phyloP scores from a whole-genome alignment of 2,888 invertebrate genomes.

The Amphipoea oculea region DNA sequence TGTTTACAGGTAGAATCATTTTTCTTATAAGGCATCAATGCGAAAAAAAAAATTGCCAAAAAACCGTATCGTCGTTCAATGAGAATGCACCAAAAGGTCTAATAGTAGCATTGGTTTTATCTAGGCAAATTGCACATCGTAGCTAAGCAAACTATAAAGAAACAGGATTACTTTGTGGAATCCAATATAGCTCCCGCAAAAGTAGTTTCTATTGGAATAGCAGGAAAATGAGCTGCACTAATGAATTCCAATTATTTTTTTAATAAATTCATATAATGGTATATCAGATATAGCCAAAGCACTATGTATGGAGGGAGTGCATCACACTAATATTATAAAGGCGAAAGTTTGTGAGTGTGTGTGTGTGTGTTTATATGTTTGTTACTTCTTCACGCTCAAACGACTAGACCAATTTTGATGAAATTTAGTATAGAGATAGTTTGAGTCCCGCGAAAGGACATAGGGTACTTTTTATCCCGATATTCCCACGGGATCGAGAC shows the following conservation, averaged over 20 bases:
- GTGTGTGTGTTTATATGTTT: no score
- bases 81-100: conserved; percentile 2
- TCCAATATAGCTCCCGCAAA: neutral
- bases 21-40: neutral
- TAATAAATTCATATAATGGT: conserved; percentile 6
- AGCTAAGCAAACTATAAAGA: conserved; percentile 21
- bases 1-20: neutral
- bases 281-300: neutral
- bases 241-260: conserved; percentile 33
- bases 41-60: neutral
- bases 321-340: no score
- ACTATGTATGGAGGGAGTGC: neutral
- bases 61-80: conserved; percentile 14
- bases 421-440: no score
- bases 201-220: neutral
- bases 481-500: no score
- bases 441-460: no score
- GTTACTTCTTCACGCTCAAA: no score
- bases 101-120: conserved; percentile 19
- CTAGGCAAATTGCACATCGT: conserved; percentile 14
- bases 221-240: conserved; percentile 14
- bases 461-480: no score
- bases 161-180: conserved; percentile 28
- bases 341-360: no score
- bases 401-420: no score